phyloP scores from a whole-genome alignment of 1,140 invertebrate species.

The Aphaenogaster ashmeadi region DNA sequence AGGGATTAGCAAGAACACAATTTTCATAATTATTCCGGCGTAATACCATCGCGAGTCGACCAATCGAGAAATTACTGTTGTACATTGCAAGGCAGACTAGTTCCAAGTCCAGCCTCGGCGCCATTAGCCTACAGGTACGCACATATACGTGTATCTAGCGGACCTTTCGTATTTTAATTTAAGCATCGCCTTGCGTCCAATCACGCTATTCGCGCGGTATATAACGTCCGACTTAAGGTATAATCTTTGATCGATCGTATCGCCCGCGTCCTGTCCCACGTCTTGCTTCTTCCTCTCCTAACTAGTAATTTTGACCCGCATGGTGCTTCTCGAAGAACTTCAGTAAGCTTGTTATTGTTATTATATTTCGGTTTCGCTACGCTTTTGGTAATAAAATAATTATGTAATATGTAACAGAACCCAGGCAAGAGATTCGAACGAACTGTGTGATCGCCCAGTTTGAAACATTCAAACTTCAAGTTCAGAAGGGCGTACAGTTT shows the following conservation, averaged over 20 bases:
- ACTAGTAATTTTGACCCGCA: constrained; percentile 61
- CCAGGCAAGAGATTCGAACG: neutral
- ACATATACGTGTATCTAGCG: neutral
- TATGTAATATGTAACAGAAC: neutral
- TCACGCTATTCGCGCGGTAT: constrained; percentile 58
- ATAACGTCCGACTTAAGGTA: constrained; percentile 60
- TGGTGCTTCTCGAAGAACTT: constrained; percentile 42
- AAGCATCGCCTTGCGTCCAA: constrained; percentile 67
- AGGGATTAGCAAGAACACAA: constrained; percentile 34
- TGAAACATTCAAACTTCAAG: neutral
- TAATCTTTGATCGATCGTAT: constrained; percentile 74
- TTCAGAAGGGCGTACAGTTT: neutral
- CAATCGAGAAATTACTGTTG: constrained; percentile 49
- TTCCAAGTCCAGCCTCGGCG: constrained; percentile 33
- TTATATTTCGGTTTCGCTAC: constrained; percentile 24
- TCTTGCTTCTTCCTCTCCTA: constrained; percentile 65
- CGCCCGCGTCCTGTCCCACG: constrained; percentile 69
- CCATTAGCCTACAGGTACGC: constrained; percentile 39
- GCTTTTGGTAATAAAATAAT: constrained; percentile 46
- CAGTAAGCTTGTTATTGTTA: constrained; percentile 53
- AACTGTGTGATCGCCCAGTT: neutral
- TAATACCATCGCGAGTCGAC: constrained; percentile 41
- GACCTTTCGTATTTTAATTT: constrained; percentile 62
- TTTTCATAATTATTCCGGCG: constrained; percentile 58
- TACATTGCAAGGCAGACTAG: constrained; percentile 39